Evolutionary conservation across 2,113 vertebrate species (phyloP).

Genomic region (Pseudolaguvia tuberculata): DNA sequence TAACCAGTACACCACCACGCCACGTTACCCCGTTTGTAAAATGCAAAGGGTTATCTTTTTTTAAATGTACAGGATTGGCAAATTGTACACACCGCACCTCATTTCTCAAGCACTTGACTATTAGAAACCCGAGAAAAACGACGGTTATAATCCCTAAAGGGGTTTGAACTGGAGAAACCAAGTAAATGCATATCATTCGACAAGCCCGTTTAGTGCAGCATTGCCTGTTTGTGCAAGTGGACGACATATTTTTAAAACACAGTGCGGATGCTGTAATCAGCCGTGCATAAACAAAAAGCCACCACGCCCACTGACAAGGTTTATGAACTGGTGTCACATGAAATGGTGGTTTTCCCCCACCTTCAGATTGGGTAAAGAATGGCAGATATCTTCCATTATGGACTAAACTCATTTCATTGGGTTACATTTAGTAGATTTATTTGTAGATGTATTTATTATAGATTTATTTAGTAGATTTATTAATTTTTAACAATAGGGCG

Average conservation of each 20-base stretch:
- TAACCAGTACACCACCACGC: too few relatives aligned
- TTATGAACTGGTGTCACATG: slow-evolving; percentile 38
- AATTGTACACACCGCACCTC: too few relatives aligned
- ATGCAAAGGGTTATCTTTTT: too few relatives aligned
- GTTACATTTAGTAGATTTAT: neutral
- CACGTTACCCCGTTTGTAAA: too few relatives aligned
- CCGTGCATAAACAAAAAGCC: slow-evolving; percentile 25
- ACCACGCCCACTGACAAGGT: slow-evolving; percentile 4
- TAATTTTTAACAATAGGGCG: too few relatives aligned
- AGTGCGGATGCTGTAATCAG: slow-evolving; percentile 45
- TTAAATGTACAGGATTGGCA: too few relatives aligned
- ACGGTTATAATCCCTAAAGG: neutral
- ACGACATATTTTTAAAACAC: slow-evolving; percentile 34
- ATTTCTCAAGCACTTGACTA: too few relatives aligned
- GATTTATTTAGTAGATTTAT: neutral
- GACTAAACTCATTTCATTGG: neutral
- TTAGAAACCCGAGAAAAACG: too few relatives aligned
- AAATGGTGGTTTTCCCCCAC: neutral
- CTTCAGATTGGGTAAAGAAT: neutral
- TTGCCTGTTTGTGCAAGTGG: slow-evolving; percentile 15
- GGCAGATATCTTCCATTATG: neutral
- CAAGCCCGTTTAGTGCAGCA: neutral
- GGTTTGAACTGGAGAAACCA: neutral
- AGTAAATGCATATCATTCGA: neutral
- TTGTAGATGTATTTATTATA: neutral